A percentile compares a stretch with the other conserved stretches of the same genome.
These are phyloP conservation scores for Drosophila limbata DNA, from an alignment of 2,888 invertebrate genomes.

Conservation along the genomic window DNA sequence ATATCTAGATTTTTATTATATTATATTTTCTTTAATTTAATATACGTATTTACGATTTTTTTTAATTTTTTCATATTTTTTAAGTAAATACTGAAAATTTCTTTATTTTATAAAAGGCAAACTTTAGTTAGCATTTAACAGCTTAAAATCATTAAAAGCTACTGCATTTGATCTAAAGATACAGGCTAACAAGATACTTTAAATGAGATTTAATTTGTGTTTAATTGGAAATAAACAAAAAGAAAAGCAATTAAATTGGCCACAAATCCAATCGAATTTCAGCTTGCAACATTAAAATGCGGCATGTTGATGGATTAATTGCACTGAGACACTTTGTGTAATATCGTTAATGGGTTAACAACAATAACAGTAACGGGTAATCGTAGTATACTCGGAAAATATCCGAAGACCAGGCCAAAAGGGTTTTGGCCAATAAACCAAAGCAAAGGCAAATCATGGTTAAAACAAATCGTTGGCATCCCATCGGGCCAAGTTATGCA, in stretches of 20 bases:
- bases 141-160: background rate
- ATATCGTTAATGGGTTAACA: slow-evolving; percentile 53
- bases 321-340: slow-evolving; percentile 29
- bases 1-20: no score
- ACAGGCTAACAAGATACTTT: background rate
- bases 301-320: slow-evolving; percentile 51
- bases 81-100: no score
- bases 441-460: slow-evolving; percentile 3
- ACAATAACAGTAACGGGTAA: slow-evolving; percentile 9
- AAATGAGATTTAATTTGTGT: background rate
- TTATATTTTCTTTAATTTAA: no score
- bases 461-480: slow-evolving; percentile 26
- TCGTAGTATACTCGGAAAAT: background rate
- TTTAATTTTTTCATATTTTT: no score
- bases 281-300: slow-evolving; percentile 22
- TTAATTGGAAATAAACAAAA: background rate
- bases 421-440: slow-evolving; percentile 51
- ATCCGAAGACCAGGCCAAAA: slow-evolving; percentile 19
- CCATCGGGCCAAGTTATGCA: slow-evolving; percentile 48
- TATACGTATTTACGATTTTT: no score
- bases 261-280: slow-evolving; percentile 31
- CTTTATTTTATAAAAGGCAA: no score
- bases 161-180: no score
- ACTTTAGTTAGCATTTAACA: background rate
- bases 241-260: slow-evolving; percentile 27